Percentiles rank a stretch among this genome's conserved stretches.
Evolutionary conservation across 2,113 vertebrate species (phyloP).

Genomic region (Psephotus haematonotus): DNA sequence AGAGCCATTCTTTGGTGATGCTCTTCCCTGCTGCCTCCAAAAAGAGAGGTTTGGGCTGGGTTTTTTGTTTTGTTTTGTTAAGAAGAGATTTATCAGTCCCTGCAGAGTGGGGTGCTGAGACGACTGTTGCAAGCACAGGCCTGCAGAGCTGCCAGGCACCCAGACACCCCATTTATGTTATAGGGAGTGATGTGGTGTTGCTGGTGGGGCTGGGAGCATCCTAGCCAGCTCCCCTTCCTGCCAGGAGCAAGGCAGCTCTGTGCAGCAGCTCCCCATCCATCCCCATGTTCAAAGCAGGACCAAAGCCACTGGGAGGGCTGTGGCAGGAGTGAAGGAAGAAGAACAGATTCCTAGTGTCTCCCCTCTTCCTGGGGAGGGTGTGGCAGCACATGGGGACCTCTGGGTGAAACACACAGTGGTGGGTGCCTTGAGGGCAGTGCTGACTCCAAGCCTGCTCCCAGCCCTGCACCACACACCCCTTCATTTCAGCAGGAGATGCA

Average conservation of each 20-base stretch:
- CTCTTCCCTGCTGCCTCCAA: not conserved
- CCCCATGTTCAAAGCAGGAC: not conserved
- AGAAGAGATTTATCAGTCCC: not conserved
- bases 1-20: not conserved
- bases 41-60: not conserved
- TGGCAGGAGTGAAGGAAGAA: not conserved
- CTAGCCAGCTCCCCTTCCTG: accelerated
- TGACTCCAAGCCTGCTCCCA: not conserved
- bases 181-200: accelerated
- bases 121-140: not conserved
- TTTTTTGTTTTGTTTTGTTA: not conserved
- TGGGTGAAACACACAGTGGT: accelerated
- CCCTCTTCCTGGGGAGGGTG: accelerated
- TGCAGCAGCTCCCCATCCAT: not conserved
- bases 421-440: not conserved
- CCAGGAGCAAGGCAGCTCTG: not conserved
- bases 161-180: not conserved
- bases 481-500: not conserved
- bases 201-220: not conserved
- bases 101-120: not conserved
- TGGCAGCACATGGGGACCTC: not conserved
- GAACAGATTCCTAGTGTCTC: accelerated
- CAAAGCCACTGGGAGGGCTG: accelerated
- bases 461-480: not conserved
- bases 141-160: not conserved